Base-by-base conservation (phyloP, 2,113 vertebrate genomes). In the Silurus glanis region DNA sequence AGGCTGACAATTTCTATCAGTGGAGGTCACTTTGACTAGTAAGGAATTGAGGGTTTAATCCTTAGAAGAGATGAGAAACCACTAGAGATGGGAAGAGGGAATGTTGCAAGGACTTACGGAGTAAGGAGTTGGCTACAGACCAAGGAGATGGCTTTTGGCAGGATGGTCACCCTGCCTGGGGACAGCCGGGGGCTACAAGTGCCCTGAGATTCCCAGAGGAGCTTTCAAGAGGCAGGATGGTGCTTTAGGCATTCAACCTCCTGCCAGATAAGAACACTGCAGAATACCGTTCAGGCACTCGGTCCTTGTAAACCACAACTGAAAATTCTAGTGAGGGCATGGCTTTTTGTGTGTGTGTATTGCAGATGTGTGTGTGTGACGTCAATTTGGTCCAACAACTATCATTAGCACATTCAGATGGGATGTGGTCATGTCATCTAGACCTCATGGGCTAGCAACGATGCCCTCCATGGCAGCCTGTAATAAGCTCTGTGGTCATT, bases 361-460 rank as follows among this genome's bases (percentile, higher is more conserved):
- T 37, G 37, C 37, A 37, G 37, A 37, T 37, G 37, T 37, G 84
- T 61, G 88, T 87, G 89, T 88, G 89, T 95, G 93, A 94, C 93
- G 93, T 95, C 92, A 95, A 90, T 51, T n/a, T 64, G 89, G 89
- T 90, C 92, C 87, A 92, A 90, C 85, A 83, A 91, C 91, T 94
- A 92, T 93, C 91, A 94, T 94, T 94, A 93, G 91, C 83, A 83
- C 84, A 89, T 93, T 92, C 91, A 91, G 91, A 93, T 90, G 84
- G 79, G 89, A 85, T 87, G 76, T 82, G 91, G 89, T 59, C 89
- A 88, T 82, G 86, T 91, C 80, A 83, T 78, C 89, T 88, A 86
- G 89, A 83, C 87, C 90, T 82, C 87, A 87, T 71, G 72, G 86
- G 72, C 78, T 7, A 47, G 9, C 47, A 74, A 83, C 66, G 89